Evolutionary conservation across 2,113 vertebrate genomes (phyloP), one percentile per base, ranked within the genome.

Genomic region (Elaphurus davidianus): DNA sequence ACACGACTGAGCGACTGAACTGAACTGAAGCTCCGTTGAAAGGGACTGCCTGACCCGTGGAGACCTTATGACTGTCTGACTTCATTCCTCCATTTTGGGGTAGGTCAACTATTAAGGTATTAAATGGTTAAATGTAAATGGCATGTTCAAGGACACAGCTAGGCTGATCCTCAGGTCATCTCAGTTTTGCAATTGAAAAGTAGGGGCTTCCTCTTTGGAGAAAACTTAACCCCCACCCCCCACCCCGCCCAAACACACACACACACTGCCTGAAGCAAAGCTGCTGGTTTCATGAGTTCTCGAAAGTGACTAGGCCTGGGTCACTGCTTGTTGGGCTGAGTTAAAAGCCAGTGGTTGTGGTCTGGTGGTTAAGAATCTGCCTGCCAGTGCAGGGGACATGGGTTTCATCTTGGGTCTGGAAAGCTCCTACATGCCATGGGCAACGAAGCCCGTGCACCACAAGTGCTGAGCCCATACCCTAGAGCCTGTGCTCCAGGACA

Each of bases 221-320:
- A 74, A 64, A 97, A 90, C 43, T 0, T 50, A 16, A 59, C 43
- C 23, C 14, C 15, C 6, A 12, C 9, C 40, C 21, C 62, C 17
- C 4, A 36, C 64, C 17, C 64, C 0, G 0, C 8, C 52, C 64
- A 36, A 59, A 59, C 55, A 59, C 64, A 71, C 64, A 71, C 64
- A 36, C 17, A 21, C 14, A 36, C 45, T 64, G 16, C 86, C 62
- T 3, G 27, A 50, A 78, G 60, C n/a, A 40, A 23, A 23, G 40
- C 45, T 19, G 6, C n/a, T 23, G 54, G 17, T 14, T 45, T 11
- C 7, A 6, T 3, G 10, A 55, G 6, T 64, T 27, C 81, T 90
- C 36, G 2, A 52, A 43, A n/a, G 28, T 0, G 0, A 3, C 36
- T 0, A 19, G 43, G 30, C 71, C n/a, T 54, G 27, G 45, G 25